Conservation (phyloP, 92 coral and sea anemone species). For the Anthopleura xanthogrammica region DNA sequence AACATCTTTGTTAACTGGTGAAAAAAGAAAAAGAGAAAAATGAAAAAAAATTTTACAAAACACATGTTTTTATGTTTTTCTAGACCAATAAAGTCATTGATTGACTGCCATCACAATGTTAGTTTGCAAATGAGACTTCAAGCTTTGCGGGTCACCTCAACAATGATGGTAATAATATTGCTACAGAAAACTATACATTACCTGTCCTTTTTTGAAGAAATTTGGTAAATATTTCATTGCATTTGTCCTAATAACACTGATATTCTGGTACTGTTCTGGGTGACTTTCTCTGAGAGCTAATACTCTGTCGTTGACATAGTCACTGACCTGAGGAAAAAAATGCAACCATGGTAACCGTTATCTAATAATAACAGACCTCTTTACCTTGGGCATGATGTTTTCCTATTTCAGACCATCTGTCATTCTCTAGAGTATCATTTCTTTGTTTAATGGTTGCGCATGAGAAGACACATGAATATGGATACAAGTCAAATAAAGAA, state of each 20-base stretch:
- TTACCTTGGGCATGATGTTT: no score
- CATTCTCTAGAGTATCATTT: no score
- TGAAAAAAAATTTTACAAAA: background rate
- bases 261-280: conserved; percentile 92
- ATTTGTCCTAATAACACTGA: conserved; percentile 84
- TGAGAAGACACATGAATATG: no score
- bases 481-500: no score
- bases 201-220: conserved; percentile 91
- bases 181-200: background rate
- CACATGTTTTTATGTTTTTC: background rate
- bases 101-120: no score
- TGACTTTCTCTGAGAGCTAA: conserved; percentile 76
- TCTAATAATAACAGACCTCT: no score
- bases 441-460: no score
- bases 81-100: no score
- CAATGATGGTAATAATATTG: no score
- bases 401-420: no score
- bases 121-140: no score
- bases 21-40: background rate
- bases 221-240: conserved; percentile 98
- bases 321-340: conserved; percentile 73
- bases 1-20: conserved; percentile 86
- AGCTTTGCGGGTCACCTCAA: no score
- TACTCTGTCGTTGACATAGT: conserved; percentile 95
- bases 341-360: background rate